These are phyloP conservation scores for Nephila pilipes DNA, from an alignment of 1,140 invertebrate species.

Conservation along the genomic window DNA sequence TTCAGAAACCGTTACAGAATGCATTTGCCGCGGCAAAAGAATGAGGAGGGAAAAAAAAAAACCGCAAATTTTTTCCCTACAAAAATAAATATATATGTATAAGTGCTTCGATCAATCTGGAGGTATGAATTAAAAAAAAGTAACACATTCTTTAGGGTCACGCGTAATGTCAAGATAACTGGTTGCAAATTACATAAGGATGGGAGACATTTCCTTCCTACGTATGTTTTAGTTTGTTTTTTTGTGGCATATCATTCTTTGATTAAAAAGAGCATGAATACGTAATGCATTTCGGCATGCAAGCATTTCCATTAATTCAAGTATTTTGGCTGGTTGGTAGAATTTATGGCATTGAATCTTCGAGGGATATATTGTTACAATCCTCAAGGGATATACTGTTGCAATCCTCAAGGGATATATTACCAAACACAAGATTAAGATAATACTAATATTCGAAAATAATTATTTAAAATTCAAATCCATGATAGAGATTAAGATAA, in stretches of 20 bases:
- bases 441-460: too few species aligned
- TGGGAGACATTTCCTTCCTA: neutral
- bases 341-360: too few species aligned
- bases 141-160: neutral
- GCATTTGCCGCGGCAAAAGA: neutral
- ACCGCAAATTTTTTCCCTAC: neutral
- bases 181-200: conserved; percentile 14
- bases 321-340: too few species aligned
- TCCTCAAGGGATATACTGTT: too few species aligned
- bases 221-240: neutral
- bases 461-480: too few species aligned
- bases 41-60: conserved; percentile 16
- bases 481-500: too few species aligned
- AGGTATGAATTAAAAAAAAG: conserved; percentile 23
- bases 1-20: conserved; percentile 34
- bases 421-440: too few species aligned
- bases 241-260: neutral
- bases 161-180: conserved; percentile 16
- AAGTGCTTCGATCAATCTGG: conserved; percentile 25
- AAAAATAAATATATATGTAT: conserved; percentile 27
- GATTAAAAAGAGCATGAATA: neutral
- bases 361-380: too few species aligned
- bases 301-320: too few species aligned
- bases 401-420: too few species aligned
- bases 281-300: too few species aligned